Evolutionary conservation across 1,140 invertebrate species (phyloP).

Genomic region (Diuraphis noxia): DNA sequence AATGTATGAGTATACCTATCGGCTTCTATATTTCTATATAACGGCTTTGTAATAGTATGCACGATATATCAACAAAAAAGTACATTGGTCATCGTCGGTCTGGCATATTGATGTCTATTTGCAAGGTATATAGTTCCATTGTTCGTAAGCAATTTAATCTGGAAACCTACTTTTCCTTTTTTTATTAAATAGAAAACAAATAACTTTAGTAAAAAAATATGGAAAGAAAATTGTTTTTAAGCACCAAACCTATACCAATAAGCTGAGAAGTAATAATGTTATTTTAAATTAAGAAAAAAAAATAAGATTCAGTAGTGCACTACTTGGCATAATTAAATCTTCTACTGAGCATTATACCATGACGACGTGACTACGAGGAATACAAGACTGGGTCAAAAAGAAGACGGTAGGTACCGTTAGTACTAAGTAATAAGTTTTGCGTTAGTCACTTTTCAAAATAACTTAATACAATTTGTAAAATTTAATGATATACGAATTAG

Average conservation of each 20-base stretch:
- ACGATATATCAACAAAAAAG: constrained; percentile 31
- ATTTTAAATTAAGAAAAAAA: constrained; percentile 37
- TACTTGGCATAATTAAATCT: constrained; percentile 48
- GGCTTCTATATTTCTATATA: constrained; percentile 23
- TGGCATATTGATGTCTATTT: constrained; percentile 23
- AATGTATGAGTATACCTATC: neutral
- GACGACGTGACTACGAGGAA: constrained; percentile 37
- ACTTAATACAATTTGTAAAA: neutral
- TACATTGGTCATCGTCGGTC: constrained; percentile 51
- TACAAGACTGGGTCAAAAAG: constrained; percentile 49
- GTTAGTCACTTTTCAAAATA: constrained; percentile 18
- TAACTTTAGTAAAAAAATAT: constrained; percentile 27
- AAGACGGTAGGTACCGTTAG: constrained; percentile 29
- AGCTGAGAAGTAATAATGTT: constrained; percentile 11
- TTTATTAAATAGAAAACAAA: constrained; percentile 47
- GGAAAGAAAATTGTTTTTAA: constrained; percentile 45
- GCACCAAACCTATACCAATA: constrained; percentile 11
- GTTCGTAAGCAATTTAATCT: constrained; percentile 44
- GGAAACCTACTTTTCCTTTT: constrained; percentile 52
- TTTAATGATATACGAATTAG: neutral
- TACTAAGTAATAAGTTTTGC: constrained; percentile 19
- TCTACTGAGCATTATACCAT: constrained; percentile 37
- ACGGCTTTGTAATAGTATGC: neutral
- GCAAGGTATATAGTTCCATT: constrained; percentile 34
- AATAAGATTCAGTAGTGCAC: constrained; percentile 34